Conservation (phyloP, 2,888 invertebrate species). For the Hyppa rectilinea region DNA sequence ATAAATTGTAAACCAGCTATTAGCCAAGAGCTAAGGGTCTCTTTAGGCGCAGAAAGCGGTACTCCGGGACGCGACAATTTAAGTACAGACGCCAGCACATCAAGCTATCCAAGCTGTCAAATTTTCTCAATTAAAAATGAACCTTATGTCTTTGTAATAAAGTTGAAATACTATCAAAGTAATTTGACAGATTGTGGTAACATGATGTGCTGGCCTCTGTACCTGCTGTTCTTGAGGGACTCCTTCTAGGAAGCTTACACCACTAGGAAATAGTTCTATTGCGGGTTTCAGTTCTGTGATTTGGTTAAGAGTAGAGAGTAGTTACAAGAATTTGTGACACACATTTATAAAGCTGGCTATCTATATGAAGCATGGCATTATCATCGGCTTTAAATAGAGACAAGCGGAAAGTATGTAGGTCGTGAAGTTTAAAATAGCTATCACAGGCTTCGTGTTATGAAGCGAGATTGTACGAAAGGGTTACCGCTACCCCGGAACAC, state of each 20-base stretch:
- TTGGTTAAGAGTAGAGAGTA: neutral
- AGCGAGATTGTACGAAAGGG: no score
- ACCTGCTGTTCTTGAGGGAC: neutral
- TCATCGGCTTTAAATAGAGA: slow-evolving; percentile 34
- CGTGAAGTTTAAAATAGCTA: slow-evolving; percentile 18
- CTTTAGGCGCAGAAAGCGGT: neutral
- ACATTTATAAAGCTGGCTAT: slow-evolving; percentile 1
- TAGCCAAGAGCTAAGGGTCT: neutral
- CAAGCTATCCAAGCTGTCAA: no score
- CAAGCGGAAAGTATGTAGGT: slow-evolving; percentile 45
- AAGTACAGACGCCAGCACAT: no score
- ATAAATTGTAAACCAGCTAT: neutral
- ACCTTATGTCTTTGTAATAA: no score
- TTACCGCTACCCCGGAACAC: no score
- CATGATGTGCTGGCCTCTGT: no score
- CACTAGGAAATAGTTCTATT: neutral
- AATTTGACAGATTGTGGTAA: no score
- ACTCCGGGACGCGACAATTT: neutral
- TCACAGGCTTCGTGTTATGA: neutral
- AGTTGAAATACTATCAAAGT: no score
- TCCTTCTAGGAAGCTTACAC: neutral
- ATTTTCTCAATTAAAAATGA: no score
- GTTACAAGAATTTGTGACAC: slow-evolving; percentile 17
- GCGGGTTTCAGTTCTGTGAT: neutral
- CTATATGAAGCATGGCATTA: slow-evolving; percentile 28